Evolutionary conservation across 2,113 vertebrate species (phyloP).

Genomic region (Sus scrofa): T2T-Sscrofa CM000820.6:94635001-94635500

Average conservation of each 20-base stretch:
- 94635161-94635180: background rate
- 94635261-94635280: background rate
- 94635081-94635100: background rate
- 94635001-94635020: background rate
- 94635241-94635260: background rate
- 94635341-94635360: background rate
- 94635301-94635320: background rate
- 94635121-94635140: conserved; percentile 8
- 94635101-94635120: background rate
- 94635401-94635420: background rate
- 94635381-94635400: background rate
- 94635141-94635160: background rate
- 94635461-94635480: background rate
- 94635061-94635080: conserved; percentile 30
- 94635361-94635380: background rate
- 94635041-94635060: background rate
- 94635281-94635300: background rate
- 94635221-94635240: background rate
- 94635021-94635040: background rate
- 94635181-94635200: background rate
- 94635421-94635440: background rate
- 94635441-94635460: background rate
- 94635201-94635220: background rate
- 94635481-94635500: background rate
- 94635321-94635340: background rate